A percentile compares a stretch with the other conserved stretches of the same genome.
phyloP scores from a whole-genome alignment of 2,888 invertebrate species.

The Petrolisthes manimaculis region DNA sequence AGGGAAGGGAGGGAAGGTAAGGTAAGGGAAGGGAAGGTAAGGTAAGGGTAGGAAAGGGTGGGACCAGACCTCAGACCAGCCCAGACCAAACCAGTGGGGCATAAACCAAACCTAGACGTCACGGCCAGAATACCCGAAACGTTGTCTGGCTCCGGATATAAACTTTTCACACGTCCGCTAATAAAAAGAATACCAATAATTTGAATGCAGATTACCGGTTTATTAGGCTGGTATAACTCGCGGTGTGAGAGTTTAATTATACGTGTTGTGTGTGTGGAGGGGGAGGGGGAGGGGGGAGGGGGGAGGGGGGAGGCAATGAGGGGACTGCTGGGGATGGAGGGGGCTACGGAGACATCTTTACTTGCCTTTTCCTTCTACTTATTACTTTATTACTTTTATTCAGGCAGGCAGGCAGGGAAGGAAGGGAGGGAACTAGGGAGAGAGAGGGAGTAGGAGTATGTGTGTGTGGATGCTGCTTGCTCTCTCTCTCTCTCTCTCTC shows the following conservation, averaged over 20 bases:
- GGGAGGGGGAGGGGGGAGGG: background rate
- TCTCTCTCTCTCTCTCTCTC: conserved; percentile 26
- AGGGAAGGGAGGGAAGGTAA: no score
- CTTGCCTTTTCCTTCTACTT: background rate
- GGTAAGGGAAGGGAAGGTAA: no score
- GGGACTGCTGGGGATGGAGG: background rate
- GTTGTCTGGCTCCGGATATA: conserved; percentile 21
- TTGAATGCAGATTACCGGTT: conserved; percentile 44
- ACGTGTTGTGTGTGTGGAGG: background rate
- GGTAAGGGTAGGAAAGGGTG: background rate
- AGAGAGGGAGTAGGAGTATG: background rate
- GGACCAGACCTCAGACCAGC: background rate
- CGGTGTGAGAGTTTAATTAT: conserved; percentile 34
- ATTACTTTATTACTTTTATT: conserved; percentile 18
- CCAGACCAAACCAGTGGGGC: background rate
- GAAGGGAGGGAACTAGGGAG: background rate
- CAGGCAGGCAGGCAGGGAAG: background rate
- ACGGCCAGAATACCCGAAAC: conserved; percentile 37
- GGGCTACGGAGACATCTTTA: background rate
- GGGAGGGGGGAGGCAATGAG: background rate
- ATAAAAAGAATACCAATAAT: conserved; percentile 52
- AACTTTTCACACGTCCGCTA: conserved; percentile 37
- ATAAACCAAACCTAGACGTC: conserved; percentile 9
- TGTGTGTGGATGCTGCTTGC: background rate
- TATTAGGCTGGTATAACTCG: conserved; percentile 46